Conservation (phyloP, 2,888 invertebrate species). For the Eupithecia exiguata region DNA sequence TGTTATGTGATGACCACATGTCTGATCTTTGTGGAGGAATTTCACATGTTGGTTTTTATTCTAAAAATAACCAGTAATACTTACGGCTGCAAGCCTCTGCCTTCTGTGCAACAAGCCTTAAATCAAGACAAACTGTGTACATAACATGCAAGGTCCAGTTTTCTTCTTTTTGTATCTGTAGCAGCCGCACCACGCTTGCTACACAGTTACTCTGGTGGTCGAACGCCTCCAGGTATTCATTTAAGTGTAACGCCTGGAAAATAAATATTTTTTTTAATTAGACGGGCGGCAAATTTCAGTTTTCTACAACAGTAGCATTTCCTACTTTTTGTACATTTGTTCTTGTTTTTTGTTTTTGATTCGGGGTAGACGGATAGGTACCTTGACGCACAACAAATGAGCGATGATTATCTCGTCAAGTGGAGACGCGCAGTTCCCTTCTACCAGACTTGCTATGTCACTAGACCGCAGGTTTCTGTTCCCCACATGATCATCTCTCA, state of each 20-base stretch:
- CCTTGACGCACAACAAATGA: conserved; percentile 89
- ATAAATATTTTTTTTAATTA: neutral
- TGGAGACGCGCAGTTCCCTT: conserved; percentile 87
- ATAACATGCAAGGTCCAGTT: conserved; percentile 98
- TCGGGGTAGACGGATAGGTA: conserved; percentile 51
- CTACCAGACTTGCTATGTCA: conserved; percentile 87
- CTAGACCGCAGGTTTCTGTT: conserved; percentile 88
- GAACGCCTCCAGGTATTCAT: conserved; percentile 88
- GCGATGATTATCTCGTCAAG: conserved; percentile 89
- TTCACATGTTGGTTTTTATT: neutral
- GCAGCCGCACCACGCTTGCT: conserved; percentile 90
- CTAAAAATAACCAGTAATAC: conserved; percentile 37
- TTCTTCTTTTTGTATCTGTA: conserved; percentile 95
- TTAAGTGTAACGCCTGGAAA: conserved; percentile 71
- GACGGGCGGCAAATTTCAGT: neutral
- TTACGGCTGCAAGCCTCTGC: conserved; percentile 85
- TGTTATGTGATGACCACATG: neutral
- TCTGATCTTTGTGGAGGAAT: neutral
- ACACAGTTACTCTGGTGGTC: conserved; percentile 90
- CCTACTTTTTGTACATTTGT: too few relatives aligned
- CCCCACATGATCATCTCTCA: conserved; percentile 88
- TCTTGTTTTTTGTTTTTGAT: too few relatives aligned
- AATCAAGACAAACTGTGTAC: conserved; percentile 94
- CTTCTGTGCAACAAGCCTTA: conserved; percentile 91
- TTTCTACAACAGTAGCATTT: too few relatives aligned